phyloP scores from a whole-genome alignment of 1,140 invertebrate species.

The Trichonephila clavata region DNA sequence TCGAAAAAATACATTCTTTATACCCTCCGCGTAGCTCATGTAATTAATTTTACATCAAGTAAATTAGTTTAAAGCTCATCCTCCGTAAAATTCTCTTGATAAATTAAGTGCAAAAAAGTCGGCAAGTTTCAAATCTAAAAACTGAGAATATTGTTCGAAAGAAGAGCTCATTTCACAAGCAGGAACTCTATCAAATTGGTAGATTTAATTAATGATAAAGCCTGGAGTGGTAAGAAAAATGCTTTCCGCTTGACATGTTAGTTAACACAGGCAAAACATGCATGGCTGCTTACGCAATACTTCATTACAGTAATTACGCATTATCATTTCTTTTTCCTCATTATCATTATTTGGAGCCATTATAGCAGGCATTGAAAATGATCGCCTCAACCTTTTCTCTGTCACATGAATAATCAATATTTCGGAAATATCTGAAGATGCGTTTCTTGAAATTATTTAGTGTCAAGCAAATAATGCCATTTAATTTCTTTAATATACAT shows the following conservation, averaged over 20 bases:
- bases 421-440: neutral
- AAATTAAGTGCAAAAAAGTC: neutral
- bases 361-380: neutral
- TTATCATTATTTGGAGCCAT: conserved; percentile 10
- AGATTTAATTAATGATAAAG: conserved; percentile 52
- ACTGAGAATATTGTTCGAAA: neutral
- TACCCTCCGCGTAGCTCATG: neutral
- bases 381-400: neutral
- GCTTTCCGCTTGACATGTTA: conserved; percentile 20
- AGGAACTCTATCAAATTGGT: conserved; percentile 5
- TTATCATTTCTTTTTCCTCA: conserved; percentile 26
- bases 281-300: conserved; percentile 5
- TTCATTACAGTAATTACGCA: conserved; percentile 53
- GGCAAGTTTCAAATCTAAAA: conserved; percentile 1
- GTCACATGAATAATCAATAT: neutral
- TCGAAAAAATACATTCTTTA: too few species aligned
- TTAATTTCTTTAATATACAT: too few species aligned
- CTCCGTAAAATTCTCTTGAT: neutral
- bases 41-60: neutral
- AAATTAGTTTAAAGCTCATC: neutral
- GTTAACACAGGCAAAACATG: conserved; percentile 1
- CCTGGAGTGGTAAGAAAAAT: conserved; percentile 18
- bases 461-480: too few species aligned
- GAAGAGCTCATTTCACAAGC: neutral
- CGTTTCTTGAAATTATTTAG: too few species aligned